A percentile compares a stretch with the other conserved stretches of the same genome.
Evolutionary conservation across 2,888 invertebrate species (phyloP).

Genomic region (Esperia sulphurella): DNA sequence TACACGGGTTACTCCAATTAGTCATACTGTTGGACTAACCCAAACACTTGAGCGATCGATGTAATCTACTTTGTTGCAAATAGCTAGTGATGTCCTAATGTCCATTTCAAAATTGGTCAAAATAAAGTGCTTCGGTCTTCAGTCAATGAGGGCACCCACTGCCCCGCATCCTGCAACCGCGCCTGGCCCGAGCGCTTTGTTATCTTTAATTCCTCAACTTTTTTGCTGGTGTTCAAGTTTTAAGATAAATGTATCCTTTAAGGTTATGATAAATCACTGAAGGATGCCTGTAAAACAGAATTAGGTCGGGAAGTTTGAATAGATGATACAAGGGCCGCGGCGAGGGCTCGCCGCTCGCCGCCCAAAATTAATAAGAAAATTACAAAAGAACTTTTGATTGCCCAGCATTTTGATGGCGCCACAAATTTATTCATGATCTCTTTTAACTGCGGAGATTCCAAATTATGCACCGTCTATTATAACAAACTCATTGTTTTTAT

Average conservation of each 20-base stretch:
- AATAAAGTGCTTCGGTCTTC: too few species aligned
- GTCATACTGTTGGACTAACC: too few species aligned
- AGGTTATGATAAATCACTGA: constrained; percentile 42
- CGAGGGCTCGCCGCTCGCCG: background rate
- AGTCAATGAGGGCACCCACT: too few species aligned
- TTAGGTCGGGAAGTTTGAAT: too few species aligned
- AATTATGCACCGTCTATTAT: too few species aligned
- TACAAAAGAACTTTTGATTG: constrained; percentile 9
- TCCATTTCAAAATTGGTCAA: too few species aligned
- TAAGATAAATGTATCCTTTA: constrained; percentile 37
- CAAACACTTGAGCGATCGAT: too few species aligned
- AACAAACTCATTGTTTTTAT: too few species aligned
- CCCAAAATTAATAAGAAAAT: constrained; percentile 11
- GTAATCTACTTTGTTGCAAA: too few species aligned
- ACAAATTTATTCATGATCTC: background rate
- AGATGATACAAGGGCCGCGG: background rate
- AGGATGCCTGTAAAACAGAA: constrained; percentile 19
- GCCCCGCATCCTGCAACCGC: too few species aligned
- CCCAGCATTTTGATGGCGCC: constrained; percentile 3
- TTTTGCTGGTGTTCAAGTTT: constrained; percentile 28
- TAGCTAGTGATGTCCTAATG: too few species aligned
- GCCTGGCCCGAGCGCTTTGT: constrained; percentile 30
- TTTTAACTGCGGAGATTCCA: background rate
- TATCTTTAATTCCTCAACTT: constrained; percentile 40
- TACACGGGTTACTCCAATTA: too few species aligned